Percentiles rank a stretch among this genome's conserved stretches.
These are phyloP conservation scores for Poeciliopsis prolifica DNA, from an alignment of 2,113 vertebrate species.

Conservation along the genomic window DNA sequence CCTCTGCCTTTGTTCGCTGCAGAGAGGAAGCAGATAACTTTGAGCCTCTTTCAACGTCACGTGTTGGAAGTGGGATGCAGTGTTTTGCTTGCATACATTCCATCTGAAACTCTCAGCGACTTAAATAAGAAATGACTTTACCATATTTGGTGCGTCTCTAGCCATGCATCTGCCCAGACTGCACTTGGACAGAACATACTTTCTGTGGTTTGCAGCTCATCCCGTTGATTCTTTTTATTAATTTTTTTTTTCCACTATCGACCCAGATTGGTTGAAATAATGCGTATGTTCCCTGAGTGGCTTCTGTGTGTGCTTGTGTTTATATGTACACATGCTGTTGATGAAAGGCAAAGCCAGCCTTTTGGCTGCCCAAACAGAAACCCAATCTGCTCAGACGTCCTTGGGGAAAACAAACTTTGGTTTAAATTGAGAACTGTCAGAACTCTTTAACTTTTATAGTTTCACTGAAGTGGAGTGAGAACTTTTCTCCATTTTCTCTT, in stretches of 20 bases:
- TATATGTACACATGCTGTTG: slow-evolving; percentile 41
- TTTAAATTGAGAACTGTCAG: slow-evolving; percentile 18
- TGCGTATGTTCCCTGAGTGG: slow-evolving; percentile 6
- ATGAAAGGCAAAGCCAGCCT: slow-evolving; percentile 38
- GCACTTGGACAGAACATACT: slow-evolving; percentile 45
- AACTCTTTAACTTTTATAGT: slow-evolving; percentile 10
- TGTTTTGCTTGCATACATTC: slow-evolving; percentile 14
- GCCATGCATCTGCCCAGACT: slow-evolving; percentile 34
- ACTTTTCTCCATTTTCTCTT: slow-evolving; percentile 16
- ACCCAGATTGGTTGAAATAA: slow-evolving; percentile 13
- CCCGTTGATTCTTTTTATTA: slow-evolving; percentile 23
- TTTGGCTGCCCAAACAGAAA: slow-evolving; percentile 46
- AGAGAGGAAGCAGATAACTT: slow-evolving; percentile 41
- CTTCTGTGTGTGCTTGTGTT: slow-evolving; percentile 27
- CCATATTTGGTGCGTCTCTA: slow-evolving; percentile 19
- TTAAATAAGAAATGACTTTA: slow-evolving; percentile 34
- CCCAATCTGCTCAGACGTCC: slow-evolving; percentile 43
- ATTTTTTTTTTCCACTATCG: neutral
- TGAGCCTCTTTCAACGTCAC: slow-evolving; percentile 45
- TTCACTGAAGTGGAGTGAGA: slow-evolving; percentile 13
- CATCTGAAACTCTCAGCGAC: slow-evolving; percentile 29
- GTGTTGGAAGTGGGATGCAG: slow-evolving; percentile 32
- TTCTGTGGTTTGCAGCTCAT: slow-evolving; percentile 51
- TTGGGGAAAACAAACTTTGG: slow-evolving; percentile 39
- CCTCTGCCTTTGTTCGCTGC: slow-evolving; percentile 57